Evolutionary conservation across 2,797 vertebrate species (phyloP).

Genomic region (Eurystomus glaucurus): DNA sequence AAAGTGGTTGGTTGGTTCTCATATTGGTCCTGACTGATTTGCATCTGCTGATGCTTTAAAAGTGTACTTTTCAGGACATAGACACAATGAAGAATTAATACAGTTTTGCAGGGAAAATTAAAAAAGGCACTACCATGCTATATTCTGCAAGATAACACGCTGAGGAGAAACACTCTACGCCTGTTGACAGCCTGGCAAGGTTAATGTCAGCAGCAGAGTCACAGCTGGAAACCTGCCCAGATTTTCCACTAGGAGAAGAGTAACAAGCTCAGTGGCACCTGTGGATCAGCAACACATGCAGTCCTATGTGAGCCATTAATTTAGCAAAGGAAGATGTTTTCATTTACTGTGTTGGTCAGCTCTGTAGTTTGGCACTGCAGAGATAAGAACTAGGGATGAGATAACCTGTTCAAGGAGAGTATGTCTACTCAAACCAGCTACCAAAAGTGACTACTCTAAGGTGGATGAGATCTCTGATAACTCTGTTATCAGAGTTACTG

Average conservation of each 20-base stretch:
- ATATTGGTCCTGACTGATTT: neutral
- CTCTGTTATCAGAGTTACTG: neutral
- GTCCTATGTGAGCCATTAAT: neutral
- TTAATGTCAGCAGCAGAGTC: neutral
- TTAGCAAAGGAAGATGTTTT: slow-evolving; percentile 11
- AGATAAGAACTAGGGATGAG: neutral
- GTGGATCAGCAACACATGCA: neutral
- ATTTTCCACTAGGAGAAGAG: neutral
- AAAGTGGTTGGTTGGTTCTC: neutral
- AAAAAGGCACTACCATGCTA: neutral
- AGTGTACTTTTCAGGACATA: neutral
- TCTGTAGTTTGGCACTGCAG: neutral
- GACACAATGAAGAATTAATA: neutral
- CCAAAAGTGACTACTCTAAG: neutral
- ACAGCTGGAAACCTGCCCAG: neutral
- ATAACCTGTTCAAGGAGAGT: neutral
- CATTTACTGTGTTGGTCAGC: slow-evolving; percentile 1
- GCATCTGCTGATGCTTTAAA: neutral
- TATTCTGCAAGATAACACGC: neutral
- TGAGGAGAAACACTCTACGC: neutral
- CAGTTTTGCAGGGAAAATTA: neutral
- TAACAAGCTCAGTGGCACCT: neutral
- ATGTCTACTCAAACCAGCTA: neutral
- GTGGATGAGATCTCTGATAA: neutral
- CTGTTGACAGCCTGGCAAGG: neutral